phyloP scores from a whole-genome alignment of 2,797 vertebrate genomes.

The Podarcis lilfordi region DNA sequence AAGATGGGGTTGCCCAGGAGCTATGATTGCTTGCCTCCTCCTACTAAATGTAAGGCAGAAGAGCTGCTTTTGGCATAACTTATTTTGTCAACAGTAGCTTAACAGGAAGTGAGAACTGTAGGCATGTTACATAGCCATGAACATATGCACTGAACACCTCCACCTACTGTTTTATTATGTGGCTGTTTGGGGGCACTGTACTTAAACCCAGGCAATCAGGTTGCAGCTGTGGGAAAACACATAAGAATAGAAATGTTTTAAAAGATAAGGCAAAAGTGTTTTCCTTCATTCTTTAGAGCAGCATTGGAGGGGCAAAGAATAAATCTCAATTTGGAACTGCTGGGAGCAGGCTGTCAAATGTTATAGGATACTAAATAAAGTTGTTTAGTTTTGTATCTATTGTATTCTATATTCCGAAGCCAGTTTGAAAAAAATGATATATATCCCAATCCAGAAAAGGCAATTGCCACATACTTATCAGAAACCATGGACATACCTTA shows the following conservation, averaged over 20 bases:
- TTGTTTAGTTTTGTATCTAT: background rate
- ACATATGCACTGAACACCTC: background rate
- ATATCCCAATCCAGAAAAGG: background rate
- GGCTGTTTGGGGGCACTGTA: background rate
- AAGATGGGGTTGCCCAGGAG: background rate
- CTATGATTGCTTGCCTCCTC: background rate
- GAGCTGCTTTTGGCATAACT: background rate
- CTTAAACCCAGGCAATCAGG: background rate
- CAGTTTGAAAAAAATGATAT: background rate
- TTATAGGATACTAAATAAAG: constrained; percentile 2
- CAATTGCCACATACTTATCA: background rate
- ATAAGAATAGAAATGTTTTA: background rate
- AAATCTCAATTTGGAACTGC: background rate
- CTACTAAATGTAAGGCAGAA: background rate
- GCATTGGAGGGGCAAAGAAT: background rate
- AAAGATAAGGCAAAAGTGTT: background rate
- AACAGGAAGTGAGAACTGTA: background rate
- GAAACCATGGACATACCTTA: background rate
- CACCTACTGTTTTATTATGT: background rate
- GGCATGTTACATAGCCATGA: background rate
- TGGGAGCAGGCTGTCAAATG: background rate
- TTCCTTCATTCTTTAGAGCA: background rate
- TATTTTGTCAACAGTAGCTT: background rate
- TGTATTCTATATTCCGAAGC: background rate
- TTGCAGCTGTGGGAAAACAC: background rate